Base-by-base conservation (phyloP, 2,113 vertebrate genomes). In the Cettia cetti region DNA sequence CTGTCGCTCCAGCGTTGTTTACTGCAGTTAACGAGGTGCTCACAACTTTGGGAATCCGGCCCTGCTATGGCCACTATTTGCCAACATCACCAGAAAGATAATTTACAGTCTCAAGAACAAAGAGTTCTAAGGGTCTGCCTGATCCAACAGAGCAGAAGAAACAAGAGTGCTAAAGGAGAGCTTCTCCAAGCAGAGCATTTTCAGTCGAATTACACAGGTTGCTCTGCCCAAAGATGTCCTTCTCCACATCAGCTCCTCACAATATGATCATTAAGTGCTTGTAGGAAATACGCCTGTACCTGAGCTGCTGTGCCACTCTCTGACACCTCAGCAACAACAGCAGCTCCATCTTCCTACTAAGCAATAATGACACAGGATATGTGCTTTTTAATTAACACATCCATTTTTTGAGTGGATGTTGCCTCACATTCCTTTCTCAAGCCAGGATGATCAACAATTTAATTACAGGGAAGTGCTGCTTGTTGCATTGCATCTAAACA, bases 1-100 rank as follows among this genome's bases (percentile, higher is more conserved):
- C 53, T 7, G 13, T 5, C 31, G 16, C 45, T 17, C 44, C 66
- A 27, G 0, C 2, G 0, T 1, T 7, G 9, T 3, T 31, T 1
- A 31, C 15, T 18, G n/a, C 56, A 28, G 37, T 5, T 6, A 7
- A 40, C 5, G 10, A n/a, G 5, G 9, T 0, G 17, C 5, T 28
- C 7, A 1, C 10, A n/a, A 52, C 60, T 60, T 6, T 13, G 65
- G 78, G 78, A 63, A 40, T 8, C 1, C 2, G 27, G 30, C 44
- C 37, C 27, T 31, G 42, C 28, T 5, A 3, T 0, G 10, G 26
- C 61, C 78, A 23, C 1, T 2, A 17, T 16, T 72, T 20, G 31
- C 28, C 71, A 49, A 5, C 6, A 17, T 20, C 28, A 44, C 1
- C 1, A 49, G 11, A 61, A 87, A 30, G 7, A 35, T 33, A 33